These are phyloP conservation scores for Seriola quinqueradiata DNA, from an alignment of 2,113 vertebrate species.

Conservation along the genomic window DNA sequence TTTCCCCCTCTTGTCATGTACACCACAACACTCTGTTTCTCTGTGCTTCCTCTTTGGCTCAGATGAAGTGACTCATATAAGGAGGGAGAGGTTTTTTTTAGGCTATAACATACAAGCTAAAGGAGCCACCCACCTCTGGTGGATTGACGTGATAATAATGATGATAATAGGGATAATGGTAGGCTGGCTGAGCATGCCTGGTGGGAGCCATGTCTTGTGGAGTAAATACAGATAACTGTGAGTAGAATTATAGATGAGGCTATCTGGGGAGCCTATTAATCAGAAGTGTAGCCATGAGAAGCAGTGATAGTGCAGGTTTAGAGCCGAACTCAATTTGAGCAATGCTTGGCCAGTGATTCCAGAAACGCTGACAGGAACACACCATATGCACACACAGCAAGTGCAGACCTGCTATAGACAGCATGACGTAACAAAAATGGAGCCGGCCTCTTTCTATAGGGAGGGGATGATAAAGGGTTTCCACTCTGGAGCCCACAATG, in stretches of 20 bases:
- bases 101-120: background rate
- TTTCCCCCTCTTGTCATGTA: conserved; percentile 54
- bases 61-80: conserved; percentile 13
- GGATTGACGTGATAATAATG: conserved; percentile 37
- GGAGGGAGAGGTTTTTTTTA: background rate
- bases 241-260: conserved; percentile 27
- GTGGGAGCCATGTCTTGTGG: conserved; percentile 5
- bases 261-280: conserved; percentile 6
- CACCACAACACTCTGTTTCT: conserved; percentile 45
- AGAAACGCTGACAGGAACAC: conserved; percentile 65
- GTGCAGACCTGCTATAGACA: conserved; percentile 59
- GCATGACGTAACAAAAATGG: conserved; percentile 50
- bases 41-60: conserved; percentile 42
- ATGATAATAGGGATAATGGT: conserved; percentile 29
- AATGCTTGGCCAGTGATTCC: conserved; percentile 54
- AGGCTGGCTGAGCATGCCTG: background rate
- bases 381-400: conserved; percentile 71
- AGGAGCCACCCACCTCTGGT: conserved; percentile 2
- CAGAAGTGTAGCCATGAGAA: conserved; percentile 11
- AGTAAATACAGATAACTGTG: conserved; percentile 28
- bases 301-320: conserved; percentile 9
- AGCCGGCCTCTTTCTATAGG: conserved; percentile 19
- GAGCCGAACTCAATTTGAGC: conserved; percentile 18
- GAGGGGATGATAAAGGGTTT: conserved; percentile 25
- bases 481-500: background rate